These are phyloP conservation scores for Variabilichromis moorii DNA, from an alignment of 2,113 vertebrate species.

Conservation along the genomic window DNA sequence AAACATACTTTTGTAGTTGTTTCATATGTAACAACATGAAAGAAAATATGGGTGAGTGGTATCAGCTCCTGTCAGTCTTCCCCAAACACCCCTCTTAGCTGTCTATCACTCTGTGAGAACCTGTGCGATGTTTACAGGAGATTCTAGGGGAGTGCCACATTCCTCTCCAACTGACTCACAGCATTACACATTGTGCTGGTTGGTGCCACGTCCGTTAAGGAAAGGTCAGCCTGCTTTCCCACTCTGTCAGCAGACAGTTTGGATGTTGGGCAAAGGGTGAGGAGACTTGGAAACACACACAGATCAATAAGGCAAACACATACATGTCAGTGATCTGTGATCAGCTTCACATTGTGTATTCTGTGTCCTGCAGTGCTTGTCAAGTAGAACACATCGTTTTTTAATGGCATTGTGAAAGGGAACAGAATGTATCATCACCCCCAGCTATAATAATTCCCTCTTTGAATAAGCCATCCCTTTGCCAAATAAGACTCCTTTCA, in stretches of 20 bases:
- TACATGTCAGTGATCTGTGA: neutral
- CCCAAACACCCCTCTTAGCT: neutral
- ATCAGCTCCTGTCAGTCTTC: neutral
- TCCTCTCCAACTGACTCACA: slow-evolving; percentile 43
- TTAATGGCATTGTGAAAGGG: slow-evolving; percentile 1
- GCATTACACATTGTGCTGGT: neutral
- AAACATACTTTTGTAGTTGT: neutral
- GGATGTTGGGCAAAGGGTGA: neutral
- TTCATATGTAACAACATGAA: neutral
- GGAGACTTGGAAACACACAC: neutral
- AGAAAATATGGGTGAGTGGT: neutral
- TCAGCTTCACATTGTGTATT: neutral
- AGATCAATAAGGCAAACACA: neutral
- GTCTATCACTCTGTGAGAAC: slow-evolving; percentile 7
- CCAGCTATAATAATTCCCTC: neutral
- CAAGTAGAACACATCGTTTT: neutral
- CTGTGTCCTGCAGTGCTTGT: neutral
- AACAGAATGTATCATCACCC: slow-evolving; percentile 29
- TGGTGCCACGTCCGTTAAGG: slow-evolving; percentile 11
- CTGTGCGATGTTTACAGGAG: neutral
- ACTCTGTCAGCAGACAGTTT: neutral
- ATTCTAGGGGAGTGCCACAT: slow-evolving; percentile 21
- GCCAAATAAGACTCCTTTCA: slow-evolving; percentile 17
- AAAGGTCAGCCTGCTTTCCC: slow-evolving; percentile 27
- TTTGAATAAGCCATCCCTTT: neutral